These are phyloP conservation scores for Octodonta nipae DNA, from an alignment of 2,888 invertebrate species.

Conservation along the genomic window DNA sequence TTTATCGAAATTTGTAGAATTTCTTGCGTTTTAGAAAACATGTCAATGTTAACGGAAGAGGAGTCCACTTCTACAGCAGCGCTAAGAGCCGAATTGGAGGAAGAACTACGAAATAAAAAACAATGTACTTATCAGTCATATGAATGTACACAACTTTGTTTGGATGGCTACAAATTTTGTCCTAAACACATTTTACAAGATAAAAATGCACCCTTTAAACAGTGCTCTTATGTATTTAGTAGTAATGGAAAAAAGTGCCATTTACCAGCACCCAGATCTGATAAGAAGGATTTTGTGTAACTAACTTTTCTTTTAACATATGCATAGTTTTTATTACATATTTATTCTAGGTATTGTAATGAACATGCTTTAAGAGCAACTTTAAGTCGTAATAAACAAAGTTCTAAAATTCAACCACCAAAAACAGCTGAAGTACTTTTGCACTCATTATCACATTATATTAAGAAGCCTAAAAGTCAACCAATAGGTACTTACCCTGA, in stretches of 20 bases:
- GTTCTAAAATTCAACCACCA: constrained; percentile 46
- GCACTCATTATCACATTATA: constrained; percentile 51
- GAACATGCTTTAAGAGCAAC: constrained; percentile 57
- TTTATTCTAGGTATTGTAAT: constrained; percentile 49
- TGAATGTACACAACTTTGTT: constrained; percentile 51
- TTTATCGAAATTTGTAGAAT: too few relatives aligned
- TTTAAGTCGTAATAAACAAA: constrained; percentile 46
- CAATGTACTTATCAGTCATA: constrained; percentile 50
- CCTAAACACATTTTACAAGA: constrained; percentile 73
- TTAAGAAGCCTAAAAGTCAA: constrained; percentile 32
- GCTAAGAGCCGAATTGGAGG: constrained; percentile 41
- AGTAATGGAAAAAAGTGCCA: constrained; percentile 61
- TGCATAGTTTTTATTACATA: constrained; percentile 1
- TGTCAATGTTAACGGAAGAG: not conserved
- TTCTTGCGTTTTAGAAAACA: too few relatives aligned
- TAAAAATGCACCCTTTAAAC: constrained; percentile 67
- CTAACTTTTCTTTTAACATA: not conserved
- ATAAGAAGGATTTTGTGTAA: constrained; percentile 54
- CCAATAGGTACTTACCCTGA: constrained; percentile 18
- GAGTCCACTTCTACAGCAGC: constrained; percentile 17
- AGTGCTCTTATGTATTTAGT: constrained; percentile 57
- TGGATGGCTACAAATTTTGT: constrained; percentile 67
- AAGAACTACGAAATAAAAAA: constrained; percentile 48
- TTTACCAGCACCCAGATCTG: constrained; percentile 61
- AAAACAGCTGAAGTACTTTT: constrained; percentile 54